Conservation (phyloP, 1,140 invertebrate genomes). For the Nephila pilipes region DNA sequence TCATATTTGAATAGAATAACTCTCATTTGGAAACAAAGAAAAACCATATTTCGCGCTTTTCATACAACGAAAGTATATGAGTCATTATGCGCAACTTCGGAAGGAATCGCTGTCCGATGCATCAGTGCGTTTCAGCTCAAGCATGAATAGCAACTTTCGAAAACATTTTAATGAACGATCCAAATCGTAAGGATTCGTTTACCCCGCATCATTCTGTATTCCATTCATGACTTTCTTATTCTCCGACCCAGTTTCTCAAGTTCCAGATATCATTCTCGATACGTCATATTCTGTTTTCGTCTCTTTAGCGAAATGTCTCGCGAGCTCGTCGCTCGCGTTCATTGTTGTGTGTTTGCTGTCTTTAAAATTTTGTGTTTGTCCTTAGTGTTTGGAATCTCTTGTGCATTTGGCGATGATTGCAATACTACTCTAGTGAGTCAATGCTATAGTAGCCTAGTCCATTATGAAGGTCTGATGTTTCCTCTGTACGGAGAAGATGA, state of each 20-base stretch:
- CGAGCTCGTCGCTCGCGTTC: not conserved
- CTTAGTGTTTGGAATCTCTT: not conserved
- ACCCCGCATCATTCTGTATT: not conserved
- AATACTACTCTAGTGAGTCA: not conserved
- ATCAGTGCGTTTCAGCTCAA: not conserved
- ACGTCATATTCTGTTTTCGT: not conserved
- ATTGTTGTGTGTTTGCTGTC: too few relatives aligned
- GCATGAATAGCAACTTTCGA: conserved; percentile 1
- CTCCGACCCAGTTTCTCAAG: conserved; percentile 4
- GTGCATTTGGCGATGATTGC: not conserved
- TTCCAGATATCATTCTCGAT: conserved; percentile 5
- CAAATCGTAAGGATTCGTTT: not conserved
- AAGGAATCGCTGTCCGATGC: conserved; percentile 43
- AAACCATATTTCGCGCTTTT: not conserved
- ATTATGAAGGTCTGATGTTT: conserved; percentile 54
- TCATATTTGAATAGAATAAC: not conserved
- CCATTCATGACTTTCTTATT: conserved; percentile 19
- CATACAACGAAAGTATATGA: not conserved
- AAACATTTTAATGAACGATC: conserved; percentile 25
- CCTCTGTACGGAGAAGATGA: conserved; percentile 58
- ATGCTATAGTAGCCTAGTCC: conserved; percentile 29
- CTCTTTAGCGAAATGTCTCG: not conserved
- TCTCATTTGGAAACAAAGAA: not conserved
- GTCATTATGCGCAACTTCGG: not conserved
- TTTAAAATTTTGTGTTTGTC: conserved; percentile 6